Conservation (phyloP, 2,888 invertebrate species). For the Pediacus dermestoides region DNA sequence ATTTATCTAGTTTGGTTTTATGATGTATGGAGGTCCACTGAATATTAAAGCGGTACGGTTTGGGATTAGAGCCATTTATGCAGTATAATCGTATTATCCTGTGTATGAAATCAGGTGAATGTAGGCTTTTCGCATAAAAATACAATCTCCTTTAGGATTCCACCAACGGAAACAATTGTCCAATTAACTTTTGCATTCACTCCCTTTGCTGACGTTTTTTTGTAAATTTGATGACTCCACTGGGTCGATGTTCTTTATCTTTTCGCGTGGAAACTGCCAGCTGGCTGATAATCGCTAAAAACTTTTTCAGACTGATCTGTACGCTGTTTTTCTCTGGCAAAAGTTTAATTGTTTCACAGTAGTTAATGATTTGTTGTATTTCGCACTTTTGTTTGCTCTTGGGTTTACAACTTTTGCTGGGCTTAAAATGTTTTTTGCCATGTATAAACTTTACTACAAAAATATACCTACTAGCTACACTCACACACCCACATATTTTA, state of each 20-base stretch:
- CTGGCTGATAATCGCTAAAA: constrained; percentile 35
- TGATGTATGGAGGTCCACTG: no score
- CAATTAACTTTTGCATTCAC: constrained; percentile 31
- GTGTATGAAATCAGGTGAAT: constrained; percentile 26
- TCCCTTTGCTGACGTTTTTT: constrained; percentile 20
- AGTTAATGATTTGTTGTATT: constrained; percentile 36
- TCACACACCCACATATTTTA: no score
- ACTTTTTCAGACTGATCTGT: constrained; percentile 27
- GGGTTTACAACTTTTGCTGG: constrained; percentile 23
- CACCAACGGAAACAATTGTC: constrained; percentile 28
- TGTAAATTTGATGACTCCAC: constrained; percentile 30
- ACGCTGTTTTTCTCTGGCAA: constrained; percentile 25
- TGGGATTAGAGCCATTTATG: no score
- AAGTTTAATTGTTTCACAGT: constrained; percentile 37
- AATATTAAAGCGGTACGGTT: no score
- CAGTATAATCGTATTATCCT: constrained; percentile 9
- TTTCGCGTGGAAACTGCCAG: constrained; percentile 35
- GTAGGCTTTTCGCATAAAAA: constrained; percentile 19
- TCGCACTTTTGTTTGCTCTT: constrained; percentile 26
- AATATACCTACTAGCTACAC: no score
- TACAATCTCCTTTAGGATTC: constrained; percentile 17
- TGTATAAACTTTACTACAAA: no score
- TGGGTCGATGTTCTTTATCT: constrained; percentile 30
- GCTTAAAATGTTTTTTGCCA: no score
- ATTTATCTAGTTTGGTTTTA: no score